Conservation (phyloP, 2,113 vertebrate genomes). For the Ceyx cyanopectus region DNA sequence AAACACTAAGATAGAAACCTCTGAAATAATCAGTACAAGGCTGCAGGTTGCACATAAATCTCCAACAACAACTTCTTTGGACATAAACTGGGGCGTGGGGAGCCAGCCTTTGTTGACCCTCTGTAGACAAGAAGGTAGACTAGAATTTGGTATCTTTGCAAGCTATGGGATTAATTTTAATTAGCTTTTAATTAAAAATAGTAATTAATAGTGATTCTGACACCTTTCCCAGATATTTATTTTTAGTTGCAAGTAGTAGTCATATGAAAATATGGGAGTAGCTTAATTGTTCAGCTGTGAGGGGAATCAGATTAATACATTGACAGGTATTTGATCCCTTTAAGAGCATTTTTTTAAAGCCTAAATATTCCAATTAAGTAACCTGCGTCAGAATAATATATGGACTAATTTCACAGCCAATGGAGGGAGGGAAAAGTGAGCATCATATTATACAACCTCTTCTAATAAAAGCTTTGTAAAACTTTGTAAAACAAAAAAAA, state of each 20-base stretch:
- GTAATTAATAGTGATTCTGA: conserved; percentile 37
- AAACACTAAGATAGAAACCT: neutral
- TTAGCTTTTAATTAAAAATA: conserved; percentile 41
- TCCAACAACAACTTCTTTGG: neutral
- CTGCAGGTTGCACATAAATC: neutral
- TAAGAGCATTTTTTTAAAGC: neutral
- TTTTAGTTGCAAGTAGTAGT: neutral
- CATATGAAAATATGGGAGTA: neutral
- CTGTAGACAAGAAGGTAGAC: neutral
- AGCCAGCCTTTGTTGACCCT: neutral
- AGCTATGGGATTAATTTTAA: neutral
- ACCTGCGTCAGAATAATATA: neutral
- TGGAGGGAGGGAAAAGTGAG: accelerated
- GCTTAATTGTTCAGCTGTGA: conserved; percentile 16
- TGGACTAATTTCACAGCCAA: neutral
- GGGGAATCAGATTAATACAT: neutral
- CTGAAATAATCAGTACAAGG: neutral
- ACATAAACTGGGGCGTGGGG: neutral
- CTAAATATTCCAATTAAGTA: conserved; percentile 27
- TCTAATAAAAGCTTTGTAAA: neutral
- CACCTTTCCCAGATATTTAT: conserved; percentile 20
- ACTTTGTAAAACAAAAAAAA: neutral
- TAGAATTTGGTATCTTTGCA: neutral
- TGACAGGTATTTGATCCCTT: conserved; percentile 23
- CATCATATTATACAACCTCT: neutral